These are phyloP conservation scores for Elysia crispata DNA, from an alignment of 2,888 invertebrate genomes.

Conservation along the genomic window DNA sequence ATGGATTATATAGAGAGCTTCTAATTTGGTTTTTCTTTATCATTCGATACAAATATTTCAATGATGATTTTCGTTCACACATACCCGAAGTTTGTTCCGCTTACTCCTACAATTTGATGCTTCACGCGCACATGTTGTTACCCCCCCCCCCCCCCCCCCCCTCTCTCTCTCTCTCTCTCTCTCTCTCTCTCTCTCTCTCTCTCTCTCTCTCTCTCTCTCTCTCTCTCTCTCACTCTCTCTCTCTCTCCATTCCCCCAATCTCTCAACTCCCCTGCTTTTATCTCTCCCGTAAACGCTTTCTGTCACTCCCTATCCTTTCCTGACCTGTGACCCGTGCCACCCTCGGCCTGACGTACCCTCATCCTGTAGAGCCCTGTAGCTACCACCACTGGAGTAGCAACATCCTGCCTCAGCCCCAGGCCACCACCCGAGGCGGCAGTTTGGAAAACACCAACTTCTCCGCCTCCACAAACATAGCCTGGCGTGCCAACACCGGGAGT, in stretches of 20 bases:
- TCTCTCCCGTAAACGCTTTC: neutral
- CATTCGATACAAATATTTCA: too few species aligned
- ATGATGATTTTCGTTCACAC: too few species aligned
- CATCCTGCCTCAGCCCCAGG: too few species aligned
- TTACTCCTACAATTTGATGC: too few species aligned
- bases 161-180: neutral
- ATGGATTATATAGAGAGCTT: too few species aligned
- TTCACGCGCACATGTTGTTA: too few species aligned
- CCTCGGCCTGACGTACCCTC: neutral
- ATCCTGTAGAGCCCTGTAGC: neutral
- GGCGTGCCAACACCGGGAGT: neutral
- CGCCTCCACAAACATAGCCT: slow-evolving; percentile 18
- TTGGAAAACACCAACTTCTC: neutral
- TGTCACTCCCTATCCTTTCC: too few species aligned
- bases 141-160: neutral
- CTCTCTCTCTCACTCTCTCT: neutral
- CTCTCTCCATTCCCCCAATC: neutral
- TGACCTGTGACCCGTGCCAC: too few species aligned
- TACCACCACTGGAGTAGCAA: too few species aligned
- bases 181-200: neutral
- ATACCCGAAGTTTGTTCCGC: too few species aligned
- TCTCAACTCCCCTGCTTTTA: neutral
- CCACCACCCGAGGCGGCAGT: too few species aligned
- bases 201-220: neutral
- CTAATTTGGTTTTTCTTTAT: too few species aligned